These are phyloP conservation scores for Mirounga angustirostris DNA, from an alignment of 2,113 vertebrate species.

Conservation along the genomic window DNA sequence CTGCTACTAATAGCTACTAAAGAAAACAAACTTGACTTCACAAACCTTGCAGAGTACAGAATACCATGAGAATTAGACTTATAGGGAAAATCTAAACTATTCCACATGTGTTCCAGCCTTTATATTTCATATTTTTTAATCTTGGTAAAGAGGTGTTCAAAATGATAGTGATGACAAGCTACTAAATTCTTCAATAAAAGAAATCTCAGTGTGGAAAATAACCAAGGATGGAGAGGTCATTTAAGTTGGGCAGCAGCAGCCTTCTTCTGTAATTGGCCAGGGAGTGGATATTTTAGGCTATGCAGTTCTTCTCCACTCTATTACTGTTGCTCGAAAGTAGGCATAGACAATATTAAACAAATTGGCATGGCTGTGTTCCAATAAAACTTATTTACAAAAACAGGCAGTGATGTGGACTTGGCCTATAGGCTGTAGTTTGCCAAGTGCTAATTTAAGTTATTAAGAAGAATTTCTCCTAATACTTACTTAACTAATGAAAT, in stretches of 20 bases:
- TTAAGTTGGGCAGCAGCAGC: neutral
- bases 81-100: neutral
- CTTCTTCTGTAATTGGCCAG: neutral
- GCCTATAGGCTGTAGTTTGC: neutral
- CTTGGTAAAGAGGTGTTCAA: constrained; percentile 17
- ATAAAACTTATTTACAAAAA: neutral
- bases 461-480: constrained; percentile 40
- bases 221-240: neutral
- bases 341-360: neutral
- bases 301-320: neutral
- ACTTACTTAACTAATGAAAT: constrained; percentile 43
- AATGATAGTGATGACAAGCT: neutral
- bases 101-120: neutral
- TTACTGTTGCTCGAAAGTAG: neutral
- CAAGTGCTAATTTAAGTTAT: neutral
- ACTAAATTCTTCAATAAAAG: constrained; percentile 29
- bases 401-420: neutral
- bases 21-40: neutral
- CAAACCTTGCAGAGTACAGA: neutral
- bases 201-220: neutral
- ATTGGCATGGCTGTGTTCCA: neutral
- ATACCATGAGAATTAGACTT: neutral
- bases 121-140: constrained; percentile 39
- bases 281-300: neutral
- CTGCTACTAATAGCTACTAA: neutral